Percentiles rank a stretch among this genome's conserved stretches.
phyloP scores from a whole-genome alignment of 1,140 invertebrate genomes.

The Sinella curviseta region DNA sequence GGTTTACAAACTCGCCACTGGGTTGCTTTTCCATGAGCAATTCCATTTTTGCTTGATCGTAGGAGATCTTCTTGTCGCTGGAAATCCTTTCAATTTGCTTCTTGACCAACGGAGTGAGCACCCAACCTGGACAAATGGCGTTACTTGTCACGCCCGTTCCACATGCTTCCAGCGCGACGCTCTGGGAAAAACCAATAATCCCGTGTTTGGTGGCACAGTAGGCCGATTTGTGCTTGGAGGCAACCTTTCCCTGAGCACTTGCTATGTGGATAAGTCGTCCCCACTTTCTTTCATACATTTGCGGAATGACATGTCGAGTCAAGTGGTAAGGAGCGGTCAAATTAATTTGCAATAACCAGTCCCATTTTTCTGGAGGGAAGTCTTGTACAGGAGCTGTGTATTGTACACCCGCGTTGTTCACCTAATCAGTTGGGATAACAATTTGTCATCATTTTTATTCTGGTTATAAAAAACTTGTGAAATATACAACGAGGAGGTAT shows the following conservation, averaged over 20 bases:
- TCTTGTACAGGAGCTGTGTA: conserved; percentile 51
- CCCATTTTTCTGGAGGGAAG: conserved; percentile 54
- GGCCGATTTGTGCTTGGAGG: conserved; percentile 52
- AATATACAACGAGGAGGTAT: background rate
- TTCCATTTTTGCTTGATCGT: conserved; percentile 30
- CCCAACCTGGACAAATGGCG: conserved; percentile 55
- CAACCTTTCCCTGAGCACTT: conserved; percentile 52
- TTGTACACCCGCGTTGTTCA: conserved; percentile 54
- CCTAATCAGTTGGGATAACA: too few species aligned
- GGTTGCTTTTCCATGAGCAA: conserved; percentile 34
- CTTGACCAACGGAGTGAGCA: conserved; percentile 52
- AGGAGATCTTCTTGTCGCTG: conserved; percentile 35
- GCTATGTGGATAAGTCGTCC: conserved; percentile 55
- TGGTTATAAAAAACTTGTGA: too few species aligned
- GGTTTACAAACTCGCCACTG: conserved; percentile 32
- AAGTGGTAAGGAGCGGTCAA: conserved; percentile 53
- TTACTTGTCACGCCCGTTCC: conserved; percentile 54
- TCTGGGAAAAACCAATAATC: conserved; percentile 52
- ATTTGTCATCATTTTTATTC: too few species aligned
- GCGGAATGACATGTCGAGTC: conserved; percentile 50
- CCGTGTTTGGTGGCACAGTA: conserved; percentile 54
- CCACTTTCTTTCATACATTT: conserved; percentile 53
- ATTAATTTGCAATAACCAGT: conserved; percentile 52
- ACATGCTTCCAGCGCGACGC: conserved; percentile 53
- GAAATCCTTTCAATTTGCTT: conserved; percentile 48